phyloP scores from a whole-genome alignment of 1,140 invertebrate genomes.

The Lepidurus apus region DNA sequence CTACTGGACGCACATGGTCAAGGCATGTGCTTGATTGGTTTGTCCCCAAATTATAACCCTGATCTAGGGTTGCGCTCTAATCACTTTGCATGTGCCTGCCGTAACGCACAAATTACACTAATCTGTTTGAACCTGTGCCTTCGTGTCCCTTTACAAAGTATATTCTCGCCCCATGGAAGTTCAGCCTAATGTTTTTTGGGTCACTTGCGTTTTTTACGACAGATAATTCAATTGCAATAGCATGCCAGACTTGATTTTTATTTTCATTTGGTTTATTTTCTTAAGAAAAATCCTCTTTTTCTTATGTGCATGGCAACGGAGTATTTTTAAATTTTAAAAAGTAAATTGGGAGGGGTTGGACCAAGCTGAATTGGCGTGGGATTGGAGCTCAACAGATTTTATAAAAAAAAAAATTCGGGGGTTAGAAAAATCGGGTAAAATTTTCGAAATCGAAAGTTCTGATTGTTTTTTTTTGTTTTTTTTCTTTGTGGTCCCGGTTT shows the following conservation, averaged over 20 bases:
- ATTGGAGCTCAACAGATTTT: neutral
- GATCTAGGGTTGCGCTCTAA: neutral
- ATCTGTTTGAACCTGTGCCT: slow-evolving; percentile 3
- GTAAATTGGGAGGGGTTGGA: no score
- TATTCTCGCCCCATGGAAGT: neutral
- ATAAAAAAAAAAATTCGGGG: neutral
- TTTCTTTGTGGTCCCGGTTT: neutral
- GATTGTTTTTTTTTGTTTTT: neutral
- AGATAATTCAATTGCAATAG: neutral
- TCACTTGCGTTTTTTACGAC: neutral
- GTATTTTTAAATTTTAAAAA: neutral
- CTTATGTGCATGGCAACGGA: neutral
- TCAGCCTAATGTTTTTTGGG: neutral
- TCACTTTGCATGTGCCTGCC: slow-evolving; percentile 14
- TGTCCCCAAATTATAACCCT: neutral
- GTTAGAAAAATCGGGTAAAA: slow-evolving; percentile 20
- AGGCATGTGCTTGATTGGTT: slow-evolving; percentile 3
- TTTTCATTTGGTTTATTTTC: neutral
- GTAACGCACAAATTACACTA: neutral
- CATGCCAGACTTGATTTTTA: neutral
- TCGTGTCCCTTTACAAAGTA: neutral
- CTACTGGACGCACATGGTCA: slow-evolving; percentile 9
- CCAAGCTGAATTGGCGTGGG: no score
- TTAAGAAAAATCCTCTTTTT: neutral
- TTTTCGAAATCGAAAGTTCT: neutral